These are phyloP conservation scores for Atrina japonica DNA, from an alignment of 2,888 invertebrate genomes.

Conservation along the genomic window DNA sequence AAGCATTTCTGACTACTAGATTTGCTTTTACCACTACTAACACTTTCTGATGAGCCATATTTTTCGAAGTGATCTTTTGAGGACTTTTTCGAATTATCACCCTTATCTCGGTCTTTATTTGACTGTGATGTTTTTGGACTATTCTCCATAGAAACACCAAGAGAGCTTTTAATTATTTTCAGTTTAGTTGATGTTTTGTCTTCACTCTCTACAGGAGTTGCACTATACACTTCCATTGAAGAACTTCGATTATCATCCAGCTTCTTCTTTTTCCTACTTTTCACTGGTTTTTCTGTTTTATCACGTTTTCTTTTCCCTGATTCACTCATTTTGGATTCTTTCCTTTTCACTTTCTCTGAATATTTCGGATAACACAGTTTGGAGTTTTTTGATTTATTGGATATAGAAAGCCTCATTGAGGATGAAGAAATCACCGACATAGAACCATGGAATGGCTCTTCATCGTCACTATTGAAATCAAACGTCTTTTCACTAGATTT, in stretches of 20 bases:
- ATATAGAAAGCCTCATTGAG: slow-evolving; percentile 67
- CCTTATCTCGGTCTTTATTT: slow-evolving; percentile 22
- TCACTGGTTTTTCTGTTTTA: slow-evolving; percentile 69
- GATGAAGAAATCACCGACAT: slow-evolving; percentile 56
- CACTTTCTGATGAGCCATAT: slow-evolving; percentile 20
- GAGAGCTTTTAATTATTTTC: slow-evolving; percentile 68
- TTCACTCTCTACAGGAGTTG: slow-evolving; percentile 67
- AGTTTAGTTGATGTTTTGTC: slow-evolving; percentile 68
- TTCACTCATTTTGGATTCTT: slow-evolving; percentile 64
- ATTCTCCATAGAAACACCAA: slow-evolving; percentile 55
- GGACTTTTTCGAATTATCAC: slow-evolving; percentile 27
- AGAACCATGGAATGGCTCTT: slow-evolving; percentile 61
- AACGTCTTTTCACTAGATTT: slow-evolving; percentile 62
- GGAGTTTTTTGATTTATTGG: slow-evolving; percentile 64
- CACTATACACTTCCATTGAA: slow-evolving; percentile 63
- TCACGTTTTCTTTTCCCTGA: slow-evolving; percentile 67
- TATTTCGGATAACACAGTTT: slow-evolving; percentile 57
- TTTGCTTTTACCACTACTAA: slow-evolving; percentile 38
- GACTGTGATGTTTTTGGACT: slow-evolving; percentile 33
- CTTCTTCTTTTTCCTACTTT: slow-evolving; percentile 66
- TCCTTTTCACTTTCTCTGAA: slow-evolving; percentile 70
- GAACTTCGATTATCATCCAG: slow-evolving; percentile 55
- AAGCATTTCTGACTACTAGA: slow-evolving; percentile 55
- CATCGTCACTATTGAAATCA: slow-evolving; percentile 75
- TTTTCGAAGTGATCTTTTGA: slow-evolving; percentile 28